Base-by-base conservation (phyloP, 2,113 vertebrate species). In the Hemichromis elongatus region DNA sequence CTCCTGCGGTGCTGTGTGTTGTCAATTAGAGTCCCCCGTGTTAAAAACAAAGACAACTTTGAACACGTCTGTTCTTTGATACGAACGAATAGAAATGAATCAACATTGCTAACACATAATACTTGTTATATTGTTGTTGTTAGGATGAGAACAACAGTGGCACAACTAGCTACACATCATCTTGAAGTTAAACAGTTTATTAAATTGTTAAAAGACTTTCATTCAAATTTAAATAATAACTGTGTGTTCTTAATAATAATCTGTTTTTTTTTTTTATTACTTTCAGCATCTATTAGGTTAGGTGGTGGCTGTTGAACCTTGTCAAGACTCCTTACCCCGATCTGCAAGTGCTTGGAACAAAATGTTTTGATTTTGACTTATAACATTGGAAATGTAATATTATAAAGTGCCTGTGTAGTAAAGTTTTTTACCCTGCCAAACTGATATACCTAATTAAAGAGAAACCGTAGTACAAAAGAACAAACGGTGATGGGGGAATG, bases 171-270 rank as follows among this genome's bases (percentile, higher is more conserved):
- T 40, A 68, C n/a, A 68, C 35, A 40, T 40, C 40, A 24, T 24
- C 12, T 68, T 40, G 35, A 68, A 42, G 63, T 24, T 68, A n/a
- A 68, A 68, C 35, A 68, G 35, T 68, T 68, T 68, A 68, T 40
- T 42, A 16, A 68, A 24, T 42, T 35, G 9, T 24, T 42, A 16
- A 24, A 68, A 68, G 12, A 40, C 12, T 9, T 68, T 68, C 14
- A 68, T 68, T 68, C n/a, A 68, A 42, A 68, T 68, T 68, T 24
- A 68, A 68, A 68, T 13, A 40, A 42, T 13, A 2, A 24, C 16
- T 68, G 12, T 68, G 19, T 2, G 0, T 40, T 24, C 19, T 40
- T 16, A 68, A 68, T 68, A 68, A 40, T 13, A 40, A 68, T 40
- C 19, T 1, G 40, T 37, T 40, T 66, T 56, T 40, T 10, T 9